Conservation (phyloP, 2,888 invertebrate genomes). For the Sarcophaga subvicina region DNA sequence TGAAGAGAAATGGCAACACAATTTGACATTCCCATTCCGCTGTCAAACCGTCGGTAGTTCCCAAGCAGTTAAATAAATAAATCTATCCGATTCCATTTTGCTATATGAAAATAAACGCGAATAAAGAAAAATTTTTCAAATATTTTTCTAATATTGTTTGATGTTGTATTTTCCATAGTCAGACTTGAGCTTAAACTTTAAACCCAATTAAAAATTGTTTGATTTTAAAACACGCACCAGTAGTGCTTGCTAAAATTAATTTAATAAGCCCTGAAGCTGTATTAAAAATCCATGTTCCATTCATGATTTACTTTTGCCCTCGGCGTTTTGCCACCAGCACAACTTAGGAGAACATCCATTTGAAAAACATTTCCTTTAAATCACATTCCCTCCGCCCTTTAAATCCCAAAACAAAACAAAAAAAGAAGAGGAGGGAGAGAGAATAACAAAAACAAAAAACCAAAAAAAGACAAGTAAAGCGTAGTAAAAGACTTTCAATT, state of each 20-base stretch:
- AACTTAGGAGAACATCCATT: neutral
- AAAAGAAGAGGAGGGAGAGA: neutral
- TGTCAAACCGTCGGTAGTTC: too few relatives aligned
- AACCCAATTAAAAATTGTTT: neutral
- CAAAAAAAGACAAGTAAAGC: neutral
- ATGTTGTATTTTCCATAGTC: too few relatives aligned
- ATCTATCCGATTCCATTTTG: too few relatives aligned
- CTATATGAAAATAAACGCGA: too few relatives aligned
- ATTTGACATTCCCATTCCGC: too few relatives aligned
- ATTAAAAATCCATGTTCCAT: neutral
- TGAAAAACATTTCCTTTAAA: slow-evolving; percentile 21
- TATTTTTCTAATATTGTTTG: too few relatives aligned
- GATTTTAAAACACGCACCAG: neutral
- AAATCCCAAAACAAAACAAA: slow-evolving; percentile 2
- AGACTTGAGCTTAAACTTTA: too few relatives aligned
- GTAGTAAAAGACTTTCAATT: slow-evolving; percentile 15
- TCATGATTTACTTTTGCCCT: neutral
- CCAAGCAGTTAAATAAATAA: too few relatives aligned
- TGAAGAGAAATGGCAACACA: too few relatives aligned
- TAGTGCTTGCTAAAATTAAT: neutral
- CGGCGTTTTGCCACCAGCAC: neutral
- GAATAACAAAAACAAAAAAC: neutral
- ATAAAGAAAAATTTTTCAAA: too few relatives aligned
- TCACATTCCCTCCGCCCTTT: neutral
- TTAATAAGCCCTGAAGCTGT: neutral